These are phyloP conservation scores for Tachina grossa DNA, from an alignment of 2,888 invertebrate species.

Conservation along the genomic window DNA sequence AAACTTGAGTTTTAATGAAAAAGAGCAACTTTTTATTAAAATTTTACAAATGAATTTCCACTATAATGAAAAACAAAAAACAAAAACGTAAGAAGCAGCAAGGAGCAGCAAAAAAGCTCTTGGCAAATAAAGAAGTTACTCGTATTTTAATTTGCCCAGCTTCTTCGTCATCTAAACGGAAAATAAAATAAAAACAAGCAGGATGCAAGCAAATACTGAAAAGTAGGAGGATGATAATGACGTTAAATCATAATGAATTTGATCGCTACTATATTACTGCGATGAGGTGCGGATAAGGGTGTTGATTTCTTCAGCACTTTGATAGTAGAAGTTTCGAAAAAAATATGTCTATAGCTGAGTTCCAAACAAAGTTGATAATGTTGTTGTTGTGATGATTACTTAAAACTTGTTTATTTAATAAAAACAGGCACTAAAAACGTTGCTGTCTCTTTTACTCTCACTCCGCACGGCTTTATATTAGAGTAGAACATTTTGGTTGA, in stretches of 20 bases:
- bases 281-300: conserved; percentile 6
- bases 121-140: conserved; percentile 50
- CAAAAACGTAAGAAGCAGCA: not conserved
- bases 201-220: not conserved
- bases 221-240: not conserved
- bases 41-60: conserved; percentile 49
- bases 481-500: not conserved
- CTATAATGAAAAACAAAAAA: conserved; percentile 11
- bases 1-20: conserved; percentile 56
- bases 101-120: conserved; percentile 19
- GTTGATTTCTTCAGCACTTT: not conserved
- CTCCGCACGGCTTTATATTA: not conserved
- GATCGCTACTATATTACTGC: conserved; percentile 12
- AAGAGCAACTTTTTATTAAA: conserved; percentile 46
- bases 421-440: conserved; percentile 58
- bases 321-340: not conserved
- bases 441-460: not conserved
- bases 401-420: conserved; percentile 64
- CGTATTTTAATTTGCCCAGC: conserved; percentile 33
- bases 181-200: not conserved
- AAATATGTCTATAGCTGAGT: not conserved
- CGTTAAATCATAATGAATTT: conserved; percentile 43
- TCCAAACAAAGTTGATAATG: conserved; percentile 37
- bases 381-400: conserved; percentile 50
- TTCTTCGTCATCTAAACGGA: conserved; percentile 16